phyloP scores from a whole-genome alignment of 2,113 vertebrate species.

The Megalops atlanticus region DNA sequence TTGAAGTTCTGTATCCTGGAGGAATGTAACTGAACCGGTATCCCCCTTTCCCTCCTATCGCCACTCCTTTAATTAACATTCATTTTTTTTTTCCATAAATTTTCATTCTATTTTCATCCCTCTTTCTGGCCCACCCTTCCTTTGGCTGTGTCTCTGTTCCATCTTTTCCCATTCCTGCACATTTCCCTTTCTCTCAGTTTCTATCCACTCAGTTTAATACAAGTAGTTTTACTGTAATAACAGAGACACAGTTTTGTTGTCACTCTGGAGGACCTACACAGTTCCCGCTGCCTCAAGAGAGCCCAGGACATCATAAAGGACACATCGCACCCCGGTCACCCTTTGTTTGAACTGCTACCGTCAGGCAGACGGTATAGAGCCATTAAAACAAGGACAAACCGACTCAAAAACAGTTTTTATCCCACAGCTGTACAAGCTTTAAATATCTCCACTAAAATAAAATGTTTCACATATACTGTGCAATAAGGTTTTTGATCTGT shows the following conservation, averaged over 20 bases:
- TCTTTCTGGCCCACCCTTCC: not conserved
- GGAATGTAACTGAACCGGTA: conserved; percentile 58
- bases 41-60: not conserved
- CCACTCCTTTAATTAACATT: conserved; percentile 8
- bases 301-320: too few relatives aligned
- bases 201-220: not conserved
- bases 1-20: not conserved
- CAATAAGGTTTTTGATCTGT: too few relatives aligned
- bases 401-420: too few relatives aligned
- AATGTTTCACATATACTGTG: too few relatives aligned
- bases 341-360: too few relatives aligned
- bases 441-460: too few relatives aligned
- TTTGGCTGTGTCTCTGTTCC: not conserved
- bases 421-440: too few relatives aligned
- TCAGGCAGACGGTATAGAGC: too few relatives aligned
- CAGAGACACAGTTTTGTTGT: not conserved
- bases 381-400: too few relatives aligned
- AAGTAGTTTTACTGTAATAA: not conserved
- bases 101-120: not conserved
- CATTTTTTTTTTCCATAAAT: conserved; percentile 45
- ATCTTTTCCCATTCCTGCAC: not conserved
- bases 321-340: too few relatives aligned
- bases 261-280: too few relatives aligned
- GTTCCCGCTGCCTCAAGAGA: too few relatives aligned
- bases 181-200: not conserved